phyloP scores from a whole-genome alignment of 2,888 invertebrate genomes.

The Apamea anceps region DNA sequence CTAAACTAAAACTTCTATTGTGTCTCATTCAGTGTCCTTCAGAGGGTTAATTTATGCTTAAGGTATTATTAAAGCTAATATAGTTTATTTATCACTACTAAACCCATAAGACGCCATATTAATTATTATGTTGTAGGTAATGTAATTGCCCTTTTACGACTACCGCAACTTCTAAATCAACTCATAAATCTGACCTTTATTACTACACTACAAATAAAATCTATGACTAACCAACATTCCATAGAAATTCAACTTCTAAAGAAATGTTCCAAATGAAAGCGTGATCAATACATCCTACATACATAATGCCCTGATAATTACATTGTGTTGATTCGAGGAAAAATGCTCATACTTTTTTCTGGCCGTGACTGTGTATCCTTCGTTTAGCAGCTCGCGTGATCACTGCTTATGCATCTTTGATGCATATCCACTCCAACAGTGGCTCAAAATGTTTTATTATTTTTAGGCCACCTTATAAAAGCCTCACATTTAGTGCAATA shows the following conservation, averaged over 20 bases:
- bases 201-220: constrained; percentile 32
- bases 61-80: constrained; percentile 1
- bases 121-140: constrained; percentile 24
- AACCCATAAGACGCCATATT: constrained; percentile 14
- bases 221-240: constrained; percentile 43
- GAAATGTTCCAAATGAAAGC: constrained; percentile 45
- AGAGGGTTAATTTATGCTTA: neutral
- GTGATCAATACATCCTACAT: constrained; percentile 54
- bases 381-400: constrained; percentile 76
- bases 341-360: constrained; percentile 47
- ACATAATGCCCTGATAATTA: constrained; percentile 59
- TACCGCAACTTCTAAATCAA: constrained; percentile 21
- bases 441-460: constrained; percentile 83
- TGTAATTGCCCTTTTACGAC: constrained; percentile 43
- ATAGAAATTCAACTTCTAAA: constrained; percentile 45
- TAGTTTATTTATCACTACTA: constrained; percentile 9
- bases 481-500: constrained; percentile 81
- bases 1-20: too few relatives aligned
- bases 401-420: constrained; percentile 81
- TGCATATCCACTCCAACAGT: constrained; percentile 71
- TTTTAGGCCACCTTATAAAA: constrained; percentile 82
- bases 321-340: constrained; percentile 58
- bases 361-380: constrained; percentile 49
- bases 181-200: constrained; percentile 48
- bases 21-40: too few relatives aligned